Evolutionary conservation across 2,888 invertebrate species (phyloP).

Genomic region (Hanleya hanleyi): DNA sequence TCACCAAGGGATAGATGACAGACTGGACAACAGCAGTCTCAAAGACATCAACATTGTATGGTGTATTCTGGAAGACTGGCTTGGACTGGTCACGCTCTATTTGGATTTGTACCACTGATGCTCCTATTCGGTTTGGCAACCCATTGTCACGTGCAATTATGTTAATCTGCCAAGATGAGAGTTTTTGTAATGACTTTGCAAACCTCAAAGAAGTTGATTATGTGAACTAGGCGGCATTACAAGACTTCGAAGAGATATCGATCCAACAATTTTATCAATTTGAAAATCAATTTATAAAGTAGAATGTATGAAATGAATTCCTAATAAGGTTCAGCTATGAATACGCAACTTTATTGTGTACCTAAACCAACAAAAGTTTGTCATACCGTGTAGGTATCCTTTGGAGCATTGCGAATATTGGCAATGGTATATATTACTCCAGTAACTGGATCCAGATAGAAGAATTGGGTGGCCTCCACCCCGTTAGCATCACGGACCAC

Average conservation of each 20-base stretch:
- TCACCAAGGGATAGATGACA: constrained; percentile 35
- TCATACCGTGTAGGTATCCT: neutral
- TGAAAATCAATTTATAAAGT: too few relatives aligned
- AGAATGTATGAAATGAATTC: too few relatives aligned
- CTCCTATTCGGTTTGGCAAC: constrained; percentile 24
- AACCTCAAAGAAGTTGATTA: too few relatives aligned
- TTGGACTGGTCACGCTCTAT: constrained; percentile 42
- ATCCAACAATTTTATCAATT: too few relatives aligned
- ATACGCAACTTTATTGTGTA: too few relatives aligned
- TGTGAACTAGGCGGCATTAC: too few relatives aligned
- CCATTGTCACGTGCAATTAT: constrained; percentile 61
- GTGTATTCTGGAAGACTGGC: constrained; percentile 44
- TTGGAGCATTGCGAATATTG: neutral
- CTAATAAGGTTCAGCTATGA: too few relatives aligned
- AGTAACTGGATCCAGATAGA: constrained; percentile 51
- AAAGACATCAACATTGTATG: constrained; percentile 45
- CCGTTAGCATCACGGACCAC: constrained; percentile 55
- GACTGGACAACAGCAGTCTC: constrained; percentile 51
- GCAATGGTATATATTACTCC: constrained; percentile 48
- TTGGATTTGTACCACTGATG: constrained; percentile 24
- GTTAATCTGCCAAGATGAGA: constrained; percentile 51
- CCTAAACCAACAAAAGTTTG: too few relatives aligned
- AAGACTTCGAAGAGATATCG: too few relatives aligned
- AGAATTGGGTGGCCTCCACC: constrained; percentile 39
- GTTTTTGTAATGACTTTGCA: too few relatives aligned